Conservation (phyloP, 2,888 invertebrate species). For the Creontiades dilutus region DNA sequence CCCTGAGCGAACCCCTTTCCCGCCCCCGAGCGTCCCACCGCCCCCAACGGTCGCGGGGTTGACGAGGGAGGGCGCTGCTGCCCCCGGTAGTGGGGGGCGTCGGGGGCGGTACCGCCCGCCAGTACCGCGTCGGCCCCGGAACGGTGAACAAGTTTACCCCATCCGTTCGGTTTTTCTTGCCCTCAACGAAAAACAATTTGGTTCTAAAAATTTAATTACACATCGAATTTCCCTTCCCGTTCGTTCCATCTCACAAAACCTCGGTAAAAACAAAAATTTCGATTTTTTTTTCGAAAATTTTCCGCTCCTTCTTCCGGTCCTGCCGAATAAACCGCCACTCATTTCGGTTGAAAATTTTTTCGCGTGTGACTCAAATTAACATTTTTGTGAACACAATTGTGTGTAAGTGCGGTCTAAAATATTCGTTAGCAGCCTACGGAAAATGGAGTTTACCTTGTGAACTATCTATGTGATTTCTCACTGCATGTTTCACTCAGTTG, state of each 20-base stretch:
- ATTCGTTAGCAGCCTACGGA: background rate
- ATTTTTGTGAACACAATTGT: constrained; percentile 36
- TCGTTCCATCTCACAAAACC: background rate
- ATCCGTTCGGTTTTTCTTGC: background rate
- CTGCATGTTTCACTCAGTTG: too few species aligned
- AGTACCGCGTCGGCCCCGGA: constrained; percentile 67
- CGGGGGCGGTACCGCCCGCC: constrained; percentile 62
- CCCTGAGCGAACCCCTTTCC: too few species aligned
- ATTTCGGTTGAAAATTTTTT: background rate
- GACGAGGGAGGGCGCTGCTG: background rate
- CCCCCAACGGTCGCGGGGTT: background rate
- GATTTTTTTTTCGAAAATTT: constrained; percentile 36
- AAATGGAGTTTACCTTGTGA: constrained; percentile 1
- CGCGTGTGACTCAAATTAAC: constrained; percentile 14
- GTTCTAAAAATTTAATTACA: background rate
- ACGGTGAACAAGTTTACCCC: constrained; percentile 60
- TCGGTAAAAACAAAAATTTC: background rate
- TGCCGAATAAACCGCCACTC: too few species aligned
- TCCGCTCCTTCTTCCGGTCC: too few species aligned
- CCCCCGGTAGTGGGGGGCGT: constrained; percentile 45
- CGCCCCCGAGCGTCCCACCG: background rate
- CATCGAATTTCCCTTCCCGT: background rate
- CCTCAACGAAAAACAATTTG: constrained; percentile 39
- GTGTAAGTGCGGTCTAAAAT: constrained; percentile 33
- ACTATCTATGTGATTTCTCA: background rate